Percentiles rank a stretch among this genome's conserved stretches.
phyloP scores from a whole-genome alignment of 2,888 invertebrate species.

The Keiferia lycopersicella region DNA sequence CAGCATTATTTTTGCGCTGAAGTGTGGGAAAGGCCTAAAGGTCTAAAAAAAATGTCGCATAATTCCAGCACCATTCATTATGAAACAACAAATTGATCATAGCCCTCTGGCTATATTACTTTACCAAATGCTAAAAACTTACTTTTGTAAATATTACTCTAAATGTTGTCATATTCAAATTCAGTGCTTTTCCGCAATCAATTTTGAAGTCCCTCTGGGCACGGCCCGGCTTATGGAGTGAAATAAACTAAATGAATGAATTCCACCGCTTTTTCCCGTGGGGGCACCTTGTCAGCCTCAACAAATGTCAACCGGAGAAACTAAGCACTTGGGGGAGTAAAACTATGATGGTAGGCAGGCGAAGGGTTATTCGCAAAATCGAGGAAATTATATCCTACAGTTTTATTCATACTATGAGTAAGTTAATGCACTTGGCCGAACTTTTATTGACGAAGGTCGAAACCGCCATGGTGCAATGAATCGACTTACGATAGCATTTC shows the following conservation, averaged over 20 bases:
- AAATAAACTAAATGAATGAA: conserved; percentile 31
- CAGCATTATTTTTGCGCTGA: too few relatives aligned
- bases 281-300: conserved; percentile 27
- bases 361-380: conserved; percentile 7
- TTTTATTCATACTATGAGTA: background rate
- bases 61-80: too few relatives aligned
- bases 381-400: background rate
- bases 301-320: conserved; percentile 29
- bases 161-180: conserved; percentile 24
- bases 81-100: too few relatives aligned
- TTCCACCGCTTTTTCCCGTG: conserved; percentile 22
- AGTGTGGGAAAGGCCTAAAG: too few relatives aligned
- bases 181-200: conserved; percentile 26
- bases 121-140: too few relatives aligned
- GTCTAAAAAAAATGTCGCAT: too few relatives aligned
- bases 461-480: too few relatives aligned
- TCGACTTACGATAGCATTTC: too few relatives aligned
- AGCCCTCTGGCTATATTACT: too few relatives aligned
- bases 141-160: too few relatives aligned
- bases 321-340: conserved; percentile 27
- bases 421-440: too few relatives aligned
- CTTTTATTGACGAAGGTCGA: too few relatives aligned
- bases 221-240: conserved; percentile 25
- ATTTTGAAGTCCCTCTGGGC: conserved; percentile 21
- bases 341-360: conserved; percentile 20